phyloP scores from a whole-genome alignment of 1,140 invertebrate species.

The Cepaea nemoralis region DNA sequence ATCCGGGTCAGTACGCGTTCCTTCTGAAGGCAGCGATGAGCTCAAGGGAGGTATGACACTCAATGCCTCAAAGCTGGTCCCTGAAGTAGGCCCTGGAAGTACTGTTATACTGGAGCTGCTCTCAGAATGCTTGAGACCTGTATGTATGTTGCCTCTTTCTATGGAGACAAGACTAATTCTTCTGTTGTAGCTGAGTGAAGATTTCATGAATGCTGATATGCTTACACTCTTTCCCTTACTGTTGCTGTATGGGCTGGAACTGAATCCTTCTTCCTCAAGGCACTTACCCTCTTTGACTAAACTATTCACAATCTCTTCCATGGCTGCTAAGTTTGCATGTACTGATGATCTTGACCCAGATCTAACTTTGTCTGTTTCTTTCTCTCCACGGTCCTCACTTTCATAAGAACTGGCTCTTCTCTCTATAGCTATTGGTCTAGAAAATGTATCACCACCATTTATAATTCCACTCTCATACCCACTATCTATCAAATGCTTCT shows the following conservation, averaged over 20 bases:
- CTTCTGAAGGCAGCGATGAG: neutral
- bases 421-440: neutral
- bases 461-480: neutral
- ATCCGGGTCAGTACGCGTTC: neutral
- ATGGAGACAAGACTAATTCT: neutral
- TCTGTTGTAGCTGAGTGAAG: neutral
- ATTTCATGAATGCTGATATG: slow-evolving; percentile 4
- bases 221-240: neutral
- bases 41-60: neutral
- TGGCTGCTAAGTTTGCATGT: slow-evolving; percentile 12
- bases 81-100: neutral
- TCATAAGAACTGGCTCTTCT: neutral
- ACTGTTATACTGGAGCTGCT: slow-evolving; percentile 33
- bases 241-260: neutral
- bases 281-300: slow-evolving; percentile 21
- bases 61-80: neutral
- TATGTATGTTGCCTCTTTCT: neutral
- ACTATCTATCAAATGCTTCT: neutral
- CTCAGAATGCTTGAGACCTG: slow-evolving; percentile 6
- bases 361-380: neutral
- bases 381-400: neutral
- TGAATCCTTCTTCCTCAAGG: neutral
- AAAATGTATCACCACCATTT: neutral
- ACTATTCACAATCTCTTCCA: slow-evolving; percentile 32
- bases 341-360: neutral